Evolutionary conservation across 2,888 invertebrate genomes (phyloP), one percentile per base, ranked within the genome.

Genomic region (Amphimallon solstitiale): DNA sequence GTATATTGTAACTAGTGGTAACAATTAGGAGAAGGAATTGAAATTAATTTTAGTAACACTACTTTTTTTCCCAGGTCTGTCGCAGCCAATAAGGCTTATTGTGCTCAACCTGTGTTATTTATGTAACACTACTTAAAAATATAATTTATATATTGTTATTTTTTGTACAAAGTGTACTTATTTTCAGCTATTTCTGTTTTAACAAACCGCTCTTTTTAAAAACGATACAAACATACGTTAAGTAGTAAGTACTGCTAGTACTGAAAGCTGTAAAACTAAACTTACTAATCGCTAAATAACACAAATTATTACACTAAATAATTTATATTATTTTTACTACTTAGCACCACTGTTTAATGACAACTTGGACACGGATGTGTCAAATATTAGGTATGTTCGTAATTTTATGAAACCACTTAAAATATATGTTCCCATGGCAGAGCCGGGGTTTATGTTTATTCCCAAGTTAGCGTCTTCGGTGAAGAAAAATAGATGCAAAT

Each of bases 351-450:
- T 15, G 29, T 34, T 45, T 59, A 59, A 59, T 59, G 34, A 59
- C 56, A 43, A 59, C 52, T 9, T 17, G 15, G 17, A 51, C 35
- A 15, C 21, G 43, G 23, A 59, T 38, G 56, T 59, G 56, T 59
- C 56, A 59, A 59, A 59, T 15, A 59, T 59, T 43, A 56, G 56
- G 56, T 59, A 59, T 43, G 56, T 14, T 15, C 56, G 21, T 59
- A 59, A 43, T 59, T 38, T 34, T 59, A 59, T 59, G 34, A 59
- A 43, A 59, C 56, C 56, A 59, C 56, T 59, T 59, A 59, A 59
- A 59, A 59, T 43, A 43, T 43, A 49, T n/a, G 6, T 59, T 59
- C 56, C 43, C 56, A 59, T 59, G 43, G 23, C 43, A 29, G 43
- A 43, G 17, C 5, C 40, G 29, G 38, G 29, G 43, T 15, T 40